Evolutionary conservation across 64 coral and sea anemone genomes (phyloP), one percentile per base, ranked within the genome.

Genomic region (Acropora yongei): DNA sequence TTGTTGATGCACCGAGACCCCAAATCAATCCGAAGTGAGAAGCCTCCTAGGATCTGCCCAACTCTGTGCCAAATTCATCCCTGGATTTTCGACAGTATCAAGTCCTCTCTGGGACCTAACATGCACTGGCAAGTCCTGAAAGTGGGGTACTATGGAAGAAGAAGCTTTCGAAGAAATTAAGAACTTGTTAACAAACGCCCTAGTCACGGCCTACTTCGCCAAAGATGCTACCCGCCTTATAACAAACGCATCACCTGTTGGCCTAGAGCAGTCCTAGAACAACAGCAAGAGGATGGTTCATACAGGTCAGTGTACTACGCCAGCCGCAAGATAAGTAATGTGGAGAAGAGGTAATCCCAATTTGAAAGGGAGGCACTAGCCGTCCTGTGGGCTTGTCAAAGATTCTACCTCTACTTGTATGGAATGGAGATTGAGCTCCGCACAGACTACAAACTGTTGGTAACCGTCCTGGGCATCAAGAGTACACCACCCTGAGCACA

Each of bases 151-250:
- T 55, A 55, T 4, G 50, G 50, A 55, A 55, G 50, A 55, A 45
- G 68, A 3, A 79, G 91, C 91, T 47, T 87, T 92, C 49, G 69
- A 87, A 16, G 49, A 51, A 17, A 71, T 93, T 18, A 86, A 86
- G 65, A 57, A 16, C 9, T 13, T 75, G 55, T n/a, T 79, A 50
- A 78, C 74, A 40, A 51, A 73, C 16, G 77, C 91, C 47, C 85
- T 77, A 81, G 91, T 93, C 19, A 88, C 88, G 77, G 91, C 58
- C 43, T 93, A 79, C 49, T 88, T 88, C 45, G 57, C 91, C 14
- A 72, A 86, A 51, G 74, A 53, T 86, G 49, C 82, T 12, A 75
- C 71, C 16, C 45, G 86, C 41, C 68, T 88, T 50, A 41, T 44
- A 18, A 63, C 87, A 79, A 75, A 89, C 61, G 87, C 87, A 18